Percentiles rank a stretch among this genome's conserved stretches.
These are phyloP conservation scores for Struthidea cinerea DNA, from an alignment of 2,113 vertebrate genomes.

Conservation along the genomic window DNA sequence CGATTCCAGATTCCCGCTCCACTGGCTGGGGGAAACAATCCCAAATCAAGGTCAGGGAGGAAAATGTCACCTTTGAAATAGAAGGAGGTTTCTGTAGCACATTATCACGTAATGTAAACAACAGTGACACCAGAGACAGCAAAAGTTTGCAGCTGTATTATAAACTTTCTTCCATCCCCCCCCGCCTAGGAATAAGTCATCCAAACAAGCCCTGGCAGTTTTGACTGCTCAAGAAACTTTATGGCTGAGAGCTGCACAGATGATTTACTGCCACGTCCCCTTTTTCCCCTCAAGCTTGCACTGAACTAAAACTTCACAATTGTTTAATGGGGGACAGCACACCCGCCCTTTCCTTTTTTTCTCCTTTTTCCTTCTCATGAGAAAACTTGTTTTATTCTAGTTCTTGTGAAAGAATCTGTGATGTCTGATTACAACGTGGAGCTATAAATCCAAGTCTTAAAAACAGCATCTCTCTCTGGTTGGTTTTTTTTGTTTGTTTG, in stretches of 20 bases:
- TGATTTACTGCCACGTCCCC: slow-evolving; percentile 23
- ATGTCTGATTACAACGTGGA: slow-evolving; percentile 51
- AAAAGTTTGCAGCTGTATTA: slow-evolving; percentile 45
- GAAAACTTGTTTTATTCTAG: slow-evolving; percentile 62
- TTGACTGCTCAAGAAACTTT: slow-evolving; percentile 28
- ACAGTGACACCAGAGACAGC: not conserved
- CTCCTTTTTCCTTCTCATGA: not conserved
- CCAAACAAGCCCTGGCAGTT: slow-evolving; percentile 46
- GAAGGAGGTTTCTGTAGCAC: slow-evolving; percentile 1
- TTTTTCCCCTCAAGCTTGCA: not conserved
- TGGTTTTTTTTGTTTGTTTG: no score
- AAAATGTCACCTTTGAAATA: not conserved
- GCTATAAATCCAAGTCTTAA: slow-evolving; percentile 49
- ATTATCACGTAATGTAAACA: not conserved
- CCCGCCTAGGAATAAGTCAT: slow-evolving; percentile 26
- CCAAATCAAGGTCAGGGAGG: not conserved
- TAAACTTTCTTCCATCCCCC: slow-evolving; percentile 24
- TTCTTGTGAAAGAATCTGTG: slow-evolving; percentile 62
- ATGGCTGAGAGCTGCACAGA: not conserved
- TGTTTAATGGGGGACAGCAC: not conserved
- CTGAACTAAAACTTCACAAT: not conserved
- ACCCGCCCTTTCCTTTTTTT: rapidly evolving
- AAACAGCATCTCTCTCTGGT: rapidly evolving
- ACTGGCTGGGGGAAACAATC: not conserved
- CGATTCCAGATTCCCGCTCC: not conserved